Percentiles rank a stretch among this genome's conserved stretches.
Evolutionary conservation across 2,888 invertebrate genomes (phyloP).

Genomic region (Orchesellides sinensis): DNA sequence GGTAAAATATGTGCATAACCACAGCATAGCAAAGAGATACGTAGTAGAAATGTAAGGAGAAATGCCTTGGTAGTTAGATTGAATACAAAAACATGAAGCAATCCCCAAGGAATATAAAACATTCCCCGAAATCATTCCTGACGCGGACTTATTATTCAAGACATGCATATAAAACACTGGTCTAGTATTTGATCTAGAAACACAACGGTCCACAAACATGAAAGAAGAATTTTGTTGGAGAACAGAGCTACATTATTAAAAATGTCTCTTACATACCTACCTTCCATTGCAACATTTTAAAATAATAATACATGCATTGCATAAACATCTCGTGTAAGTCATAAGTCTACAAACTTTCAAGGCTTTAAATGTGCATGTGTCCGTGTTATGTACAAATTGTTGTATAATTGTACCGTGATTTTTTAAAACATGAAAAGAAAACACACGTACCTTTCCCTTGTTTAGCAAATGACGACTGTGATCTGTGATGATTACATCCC

Average conservation of each 20-base stretch:
- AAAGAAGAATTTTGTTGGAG: constrained; percentile 28
- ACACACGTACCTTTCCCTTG: constrained; percentile 23
- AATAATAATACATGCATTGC: no score
- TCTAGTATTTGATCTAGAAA: neutral
- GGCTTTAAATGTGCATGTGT: no score
- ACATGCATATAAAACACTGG: neutral
- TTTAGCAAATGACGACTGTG: neutral
- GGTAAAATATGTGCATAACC: constrained; percentile 68
- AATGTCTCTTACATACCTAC: no score
- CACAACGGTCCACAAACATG: constrained; percentile 20
- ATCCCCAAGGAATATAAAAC: constrained; percentile 60
- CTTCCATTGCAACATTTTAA: constrained; percentile 7
- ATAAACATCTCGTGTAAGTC: no score
- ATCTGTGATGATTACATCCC: constrained; percentile 16
- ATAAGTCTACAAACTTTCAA: no score
- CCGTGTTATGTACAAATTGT: no score
- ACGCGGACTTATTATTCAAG: constrained; percentile 56
- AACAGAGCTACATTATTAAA: constrained; percentile 31
- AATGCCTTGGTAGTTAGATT: constrained; percentile 18
- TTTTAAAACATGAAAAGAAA: no score
- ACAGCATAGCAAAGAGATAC: constrained; percentile 4
- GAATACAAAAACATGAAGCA: constrained; percentile 51
- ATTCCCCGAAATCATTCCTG: constrained; percentile 56
- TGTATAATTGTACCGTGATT: no score
- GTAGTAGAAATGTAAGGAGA: constrained; percentile 18